Conservation (phyloP, 1,140 invertebrate species). For the Eupristina koningsbergeri region DNA sequence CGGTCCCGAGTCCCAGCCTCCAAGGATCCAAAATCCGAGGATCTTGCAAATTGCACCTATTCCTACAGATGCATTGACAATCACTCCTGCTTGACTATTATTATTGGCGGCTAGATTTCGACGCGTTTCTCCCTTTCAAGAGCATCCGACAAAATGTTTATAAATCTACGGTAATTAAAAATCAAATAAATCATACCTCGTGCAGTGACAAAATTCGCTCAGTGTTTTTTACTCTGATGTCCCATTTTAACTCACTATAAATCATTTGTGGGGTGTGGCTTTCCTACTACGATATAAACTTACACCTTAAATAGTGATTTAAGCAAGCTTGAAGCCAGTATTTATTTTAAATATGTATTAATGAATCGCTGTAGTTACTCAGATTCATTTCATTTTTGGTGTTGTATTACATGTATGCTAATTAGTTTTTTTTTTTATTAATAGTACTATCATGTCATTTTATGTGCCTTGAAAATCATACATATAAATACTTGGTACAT, state of each 20-base stretch:
- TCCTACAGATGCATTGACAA: too few species aligned
- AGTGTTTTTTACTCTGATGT: too few species aligned
- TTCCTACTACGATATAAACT: neutral
- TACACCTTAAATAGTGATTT: conserved; percentile 25
- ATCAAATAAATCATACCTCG: neutral
- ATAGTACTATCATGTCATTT: neutral
- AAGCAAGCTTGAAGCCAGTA: neutral
- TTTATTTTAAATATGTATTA: neutral
- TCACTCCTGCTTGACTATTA: too few species aligned
- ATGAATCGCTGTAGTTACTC: conserved; percentile 11
- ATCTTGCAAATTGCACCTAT: too few species aligned
- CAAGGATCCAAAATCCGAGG: too few species aligned
- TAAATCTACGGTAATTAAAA: neutral
- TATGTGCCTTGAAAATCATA: too few species aligned
- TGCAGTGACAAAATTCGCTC: neutral
- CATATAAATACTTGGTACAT: too few species aligned
- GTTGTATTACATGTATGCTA: conserved; percentile 7
- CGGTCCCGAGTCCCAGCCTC: too few species aligned
- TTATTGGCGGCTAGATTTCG: too few species aligned
- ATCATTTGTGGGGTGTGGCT: conserved; percentile 25
- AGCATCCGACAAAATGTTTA: neutral
- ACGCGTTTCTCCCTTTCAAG: too few species aligned
- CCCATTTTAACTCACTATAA: neutral
- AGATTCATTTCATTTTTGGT: neutral
- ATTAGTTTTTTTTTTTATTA: neutral